A percentile compares a stretch with the other conserved stretches of the same genome.
These are phyloP conservation scores for Beris chalybata DNA, from an alignment of 2,888 invertebrate species.

Conservation along the genomic window DNA sequence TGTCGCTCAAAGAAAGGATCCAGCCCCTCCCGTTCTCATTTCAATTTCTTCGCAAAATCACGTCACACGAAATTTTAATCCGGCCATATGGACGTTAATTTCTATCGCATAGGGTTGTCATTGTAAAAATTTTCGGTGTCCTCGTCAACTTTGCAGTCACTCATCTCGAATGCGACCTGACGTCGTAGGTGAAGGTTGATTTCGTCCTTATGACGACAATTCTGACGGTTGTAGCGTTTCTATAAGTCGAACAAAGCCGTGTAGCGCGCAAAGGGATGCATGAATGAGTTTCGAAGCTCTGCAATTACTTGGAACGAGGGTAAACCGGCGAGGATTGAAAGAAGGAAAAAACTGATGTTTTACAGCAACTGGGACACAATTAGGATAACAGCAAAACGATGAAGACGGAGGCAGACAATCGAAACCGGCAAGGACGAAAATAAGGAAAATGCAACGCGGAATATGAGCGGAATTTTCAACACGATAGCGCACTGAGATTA, in stretches of 20 bases:
- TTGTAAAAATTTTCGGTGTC: conserved; percentile 22
- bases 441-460: conserved; percentile 13
- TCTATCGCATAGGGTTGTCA: conserved; percentile 34
- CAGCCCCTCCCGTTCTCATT: conserved; percentile 1
- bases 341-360: background rate
- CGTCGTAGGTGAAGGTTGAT: conserved; percentile 20
- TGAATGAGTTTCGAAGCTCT: conserved; percentile 16
- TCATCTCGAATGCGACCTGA: conserved; percentile 33
- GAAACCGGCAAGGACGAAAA: conserved; percentile 5
- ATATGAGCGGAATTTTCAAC: conserved; percentile 6
- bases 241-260: conserved; percentile 18
- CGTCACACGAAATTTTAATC: conserved; percentile 48
- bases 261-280: background rate
- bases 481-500: conserved; percentile 18
- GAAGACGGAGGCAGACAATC: conserved; percentile 9
- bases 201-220: conserved; percentile 27
- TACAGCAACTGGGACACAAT: conserved; percentile 25
- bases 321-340: too few species aligned
- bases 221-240: conserved; percentile 16
- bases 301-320: too few species aligned
- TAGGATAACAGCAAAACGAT: conserved; percentile 11
- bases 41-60: conserved; percentile 17
- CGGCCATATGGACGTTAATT: conserved; percentile 56
- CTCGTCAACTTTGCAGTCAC: conserved; percentile 32
- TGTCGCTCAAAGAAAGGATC: conserved; percentile 34